Percentiles rank a stretch among this genome's conserved stretches.
These are phyloP conservation scores for Hirtodrosophila confusa DNA, from an alignment of 2,888 invertebrate species.

Conservation along the genomic window DNA sequence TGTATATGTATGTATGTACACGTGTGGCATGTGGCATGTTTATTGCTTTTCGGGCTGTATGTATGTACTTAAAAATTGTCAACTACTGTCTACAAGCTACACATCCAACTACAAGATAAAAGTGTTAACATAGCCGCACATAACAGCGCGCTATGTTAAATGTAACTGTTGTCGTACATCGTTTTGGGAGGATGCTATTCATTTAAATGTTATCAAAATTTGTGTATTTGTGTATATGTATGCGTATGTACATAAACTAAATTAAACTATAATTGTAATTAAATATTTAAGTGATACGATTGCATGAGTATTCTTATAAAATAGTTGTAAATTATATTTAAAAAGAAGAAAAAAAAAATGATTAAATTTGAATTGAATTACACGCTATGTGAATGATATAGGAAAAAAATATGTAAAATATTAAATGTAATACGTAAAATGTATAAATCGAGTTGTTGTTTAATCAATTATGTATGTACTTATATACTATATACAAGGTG, in stretches of 20 bases:
- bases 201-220: constrained; percentile 18
- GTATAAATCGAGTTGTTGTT: constrained; percentile 20
- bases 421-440: background rate
- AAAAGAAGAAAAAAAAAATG: constrained; percentile 10
- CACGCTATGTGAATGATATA: constrained; percentile 3
- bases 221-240: constrained; percentile 3
- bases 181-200: background rate
- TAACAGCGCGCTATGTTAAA: constrained; percentile 21
- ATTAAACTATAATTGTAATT: constrained; percentile 22
- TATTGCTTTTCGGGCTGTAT: constrained; percentile 20
- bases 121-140: constrained; percentile 24
- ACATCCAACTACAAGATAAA: constrained; percentile 25
- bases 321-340: constrained; percentile 22
- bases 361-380: background rate
- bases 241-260: constrained; percentile 51
- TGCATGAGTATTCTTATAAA: constrained; percentile 58
- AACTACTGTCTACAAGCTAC: constrained; percentile 27
- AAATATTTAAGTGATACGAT: constrained; percentile 29
- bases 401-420: constrained; percentile 1
- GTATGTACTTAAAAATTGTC: background rate
- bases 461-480: too few species aligned
- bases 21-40: constrained; percentile 30
- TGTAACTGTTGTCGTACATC: too few species aligned
- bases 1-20: constrained; percentile 1
- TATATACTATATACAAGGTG: too few species aligned